phyloP scores from a whole-genome alignment of 2,113 vertebrate species.

The Microtus oregoni region DNA sequence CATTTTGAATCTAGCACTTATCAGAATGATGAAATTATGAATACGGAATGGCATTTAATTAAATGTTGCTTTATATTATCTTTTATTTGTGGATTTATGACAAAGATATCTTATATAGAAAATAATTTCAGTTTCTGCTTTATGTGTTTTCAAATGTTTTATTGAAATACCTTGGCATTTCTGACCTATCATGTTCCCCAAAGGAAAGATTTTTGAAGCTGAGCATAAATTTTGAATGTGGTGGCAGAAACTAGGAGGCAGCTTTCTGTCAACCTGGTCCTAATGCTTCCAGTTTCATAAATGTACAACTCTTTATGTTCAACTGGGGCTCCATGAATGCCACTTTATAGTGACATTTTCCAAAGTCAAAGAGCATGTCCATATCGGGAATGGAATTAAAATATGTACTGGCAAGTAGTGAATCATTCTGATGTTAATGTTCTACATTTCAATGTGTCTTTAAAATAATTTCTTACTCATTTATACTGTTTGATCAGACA shows the following conservation, averaged over 20 bases:
- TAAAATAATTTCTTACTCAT: slow-evolving; percentile 54
- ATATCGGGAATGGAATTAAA: slow-evolving; percentile 70
- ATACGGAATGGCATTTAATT: slow-evolving; percentile 73
- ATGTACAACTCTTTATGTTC: slow-evolving; percentile 61
- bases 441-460: background rate
- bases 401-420: slow-evolving; percentile 35
- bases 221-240: slow-evolving; percentile 64
- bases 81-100: slow-evolving; percentile 80
- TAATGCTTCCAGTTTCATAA: slow-evolving; percentile 68
- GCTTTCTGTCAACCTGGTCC: slow-evolving; percentile 22
- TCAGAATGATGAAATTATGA: slow-evolving; percentile 78
- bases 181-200: slow-evolving; percentile 47
- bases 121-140: slow-evolving; percentile 61
- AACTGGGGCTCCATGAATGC: slow-evolving; percentile 32
- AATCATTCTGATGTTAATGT: slow-evolving; percentile 1
- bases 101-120: slow-evolving; percentile 49
- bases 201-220: slow-evolving; percentile 72
- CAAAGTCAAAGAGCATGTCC: slow-evolving; percentile 76
- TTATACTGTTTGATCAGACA: background rate
- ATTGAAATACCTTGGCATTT: slow-evolving; percentile 67
- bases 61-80: slow-evolving; percentile 74
- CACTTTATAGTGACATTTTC: slow-evolving; percentile 80
- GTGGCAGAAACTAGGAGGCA: background rate
- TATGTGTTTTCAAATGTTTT: slow-evolving; percentile 71
- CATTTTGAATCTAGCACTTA: slow-evolving; percentile 57